These are phyloP conservation scores for Noctua pronuba DNA, from an alignment of 2,888 invertebrate species.

Conservation along the genomic window DNA sequence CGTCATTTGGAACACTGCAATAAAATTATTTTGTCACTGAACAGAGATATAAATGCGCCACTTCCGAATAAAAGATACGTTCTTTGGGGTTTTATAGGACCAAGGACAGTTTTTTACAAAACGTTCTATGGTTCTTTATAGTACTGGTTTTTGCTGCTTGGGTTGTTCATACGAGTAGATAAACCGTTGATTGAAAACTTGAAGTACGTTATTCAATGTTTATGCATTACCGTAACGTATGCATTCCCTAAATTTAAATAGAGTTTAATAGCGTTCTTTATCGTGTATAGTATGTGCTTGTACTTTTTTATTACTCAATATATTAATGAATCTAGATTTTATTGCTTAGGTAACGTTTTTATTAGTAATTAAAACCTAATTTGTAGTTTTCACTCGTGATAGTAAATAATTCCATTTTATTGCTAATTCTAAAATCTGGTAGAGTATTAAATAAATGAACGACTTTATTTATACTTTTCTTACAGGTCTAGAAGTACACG, in stretches of 20 bases:
- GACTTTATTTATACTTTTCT: not conserved
- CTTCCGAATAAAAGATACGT: too few relatives aligned
- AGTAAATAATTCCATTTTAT: slow-evolving; percentile 10
- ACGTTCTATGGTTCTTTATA: too few relatives aligned
- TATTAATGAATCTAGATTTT: slow-evolving; percentile 24
- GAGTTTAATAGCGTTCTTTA: slow-evolving; percentile 10
- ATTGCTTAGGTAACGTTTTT: slow-evolving; percentile 15
- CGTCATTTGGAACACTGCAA: too few relatives aligned
- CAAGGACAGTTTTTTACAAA: too few relatives aligned
- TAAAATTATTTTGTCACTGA: too few relatives aligned
- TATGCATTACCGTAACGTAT: slow-evolving; percentile 3
- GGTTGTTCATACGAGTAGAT: not conserved
- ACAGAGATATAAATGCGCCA: too few relatives aligned
- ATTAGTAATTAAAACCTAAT: slow-evolving; percentile 26
- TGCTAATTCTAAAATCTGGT: not conserved
- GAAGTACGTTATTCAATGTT: not conserved
- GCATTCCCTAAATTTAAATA: slow-evolving; percentile 8
- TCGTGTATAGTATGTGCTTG: slow-evolving; percentile 31
- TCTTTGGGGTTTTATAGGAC: too few relatives aligned
- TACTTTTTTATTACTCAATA: slow-evolving; percentile 15
- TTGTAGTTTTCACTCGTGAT: slow-evolving; percentile 23
- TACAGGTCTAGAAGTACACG: not conserved
- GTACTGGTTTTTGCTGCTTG: too few relatives aligned
- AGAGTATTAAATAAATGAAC: not conserved
- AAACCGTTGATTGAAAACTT: slow-evolving; percentile 1